Conservation (phyloP, 2,113 vertebrate genomes). For the Perognathus longimembris region DNA sequence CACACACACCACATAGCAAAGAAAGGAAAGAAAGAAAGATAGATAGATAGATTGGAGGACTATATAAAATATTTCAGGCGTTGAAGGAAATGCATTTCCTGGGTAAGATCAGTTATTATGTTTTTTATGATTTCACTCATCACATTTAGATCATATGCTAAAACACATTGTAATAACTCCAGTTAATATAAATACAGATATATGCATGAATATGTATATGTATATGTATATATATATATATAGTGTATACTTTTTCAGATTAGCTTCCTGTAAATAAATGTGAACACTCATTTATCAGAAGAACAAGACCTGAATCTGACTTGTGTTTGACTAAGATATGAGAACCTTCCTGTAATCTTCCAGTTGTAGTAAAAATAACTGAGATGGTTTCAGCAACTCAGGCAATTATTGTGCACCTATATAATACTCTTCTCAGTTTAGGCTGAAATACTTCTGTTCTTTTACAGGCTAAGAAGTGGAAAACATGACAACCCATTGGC, state of each 20-base stretch:
- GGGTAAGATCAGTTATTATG: neutral
- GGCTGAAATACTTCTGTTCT: conserved; percentile 73
- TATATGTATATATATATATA: neutral
- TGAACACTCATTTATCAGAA: conserved; percentile 23
- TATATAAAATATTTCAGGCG: neutral
- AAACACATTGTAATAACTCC: neutral
- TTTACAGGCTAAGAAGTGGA: conserved; percentile 47
- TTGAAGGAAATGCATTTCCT: neutral
- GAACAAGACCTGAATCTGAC: neutral
- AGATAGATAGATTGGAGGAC: neutral
- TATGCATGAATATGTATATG: neutral
- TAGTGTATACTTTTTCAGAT: neutral
- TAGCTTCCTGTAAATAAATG: neutral
- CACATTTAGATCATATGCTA: neutral
- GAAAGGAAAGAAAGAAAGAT: too few species aligned
- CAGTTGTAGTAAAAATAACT: conserved; percentile 57
- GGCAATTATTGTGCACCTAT: conserved; percentile 63
- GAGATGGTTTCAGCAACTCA: conserved; percentile 62
- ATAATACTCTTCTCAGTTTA: conserved; percentile 55
- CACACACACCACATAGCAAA: too few species aligned
- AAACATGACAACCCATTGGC: conserved; percentile 50
- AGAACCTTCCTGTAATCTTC: neutral
- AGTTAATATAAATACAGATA: neutral
- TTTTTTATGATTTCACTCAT: neutral
- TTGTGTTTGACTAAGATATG: conserved; percentile 14